phyloP scores from a whole-genome alignment of 2,797 vertebrate species.

The Macrochelys suwanniensis region DNA sequence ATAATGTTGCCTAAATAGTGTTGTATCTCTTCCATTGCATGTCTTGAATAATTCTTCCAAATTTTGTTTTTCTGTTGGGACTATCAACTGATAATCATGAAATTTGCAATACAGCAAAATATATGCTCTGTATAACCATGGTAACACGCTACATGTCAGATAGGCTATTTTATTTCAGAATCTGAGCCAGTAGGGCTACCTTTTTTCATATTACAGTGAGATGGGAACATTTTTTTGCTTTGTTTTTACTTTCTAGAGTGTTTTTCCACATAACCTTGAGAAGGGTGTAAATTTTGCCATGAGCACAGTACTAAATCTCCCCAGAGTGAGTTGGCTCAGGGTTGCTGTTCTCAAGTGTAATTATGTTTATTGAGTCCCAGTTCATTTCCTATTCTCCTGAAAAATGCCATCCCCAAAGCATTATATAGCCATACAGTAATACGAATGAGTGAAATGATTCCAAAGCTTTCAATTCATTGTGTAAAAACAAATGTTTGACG shows the following conservation, averaged over 20 bases:
- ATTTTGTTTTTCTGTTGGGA: background rate
- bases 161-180: background rate
- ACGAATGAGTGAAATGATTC: constrained; percentile 55
- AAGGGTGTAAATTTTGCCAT: constrained; percentile 68
- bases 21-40: background rate
- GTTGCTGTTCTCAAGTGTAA: constrained; percentile 60
- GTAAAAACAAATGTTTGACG: constrained; percentile 54
- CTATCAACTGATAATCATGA: background rate
- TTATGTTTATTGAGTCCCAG: constrained; percentile 62
- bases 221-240: background rate
- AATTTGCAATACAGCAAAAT: background rate
- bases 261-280: constrained; percentile 65
- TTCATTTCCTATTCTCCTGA: constrained; percentile 67
- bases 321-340: constrained; percentile 51
- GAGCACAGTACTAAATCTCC: constrained; percentile 13
- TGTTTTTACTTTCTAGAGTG: background rate
- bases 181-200: background rate
- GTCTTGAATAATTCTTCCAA: background rate
- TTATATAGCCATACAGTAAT: constrained; percentile 44
- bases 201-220: background rate
- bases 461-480: constrained; percentile 43
- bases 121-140: background rate
- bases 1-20: background rate
- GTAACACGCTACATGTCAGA: background rate
- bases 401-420: constrained; percentile 49